Evolutionary conservation across 2,888 invertebrate genomes (phyloP), one percentile per base, ranked within the genome.

Genomic region (Hirudinaria manillensis): DNA sequence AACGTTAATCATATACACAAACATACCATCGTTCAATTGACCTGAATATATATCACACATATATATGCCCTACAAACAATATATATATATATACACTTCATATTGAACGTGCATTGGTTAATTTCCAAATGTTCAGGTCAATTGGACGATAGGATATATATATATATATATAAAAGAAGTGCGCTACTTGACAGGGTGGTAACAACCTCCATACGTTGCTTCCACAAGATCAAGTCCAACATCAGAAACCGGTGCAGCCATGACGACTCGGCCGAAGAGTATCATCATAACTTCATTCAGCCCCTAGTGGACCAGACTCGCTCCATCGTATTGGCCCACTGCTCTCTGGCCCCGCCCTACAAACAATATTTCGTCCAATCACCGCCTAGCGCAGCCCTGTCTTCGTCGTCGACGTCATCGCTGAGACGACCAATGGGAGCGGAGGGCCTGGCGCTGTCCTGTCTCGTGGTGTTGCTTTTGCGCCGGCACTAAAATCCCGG

Each of bases 281-380:
- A 75, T 34, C 75, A 70, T 24, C 75, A 70, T 29, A 75, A 70
- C 70, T 70, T 70, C 75, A 75, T 75, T 55, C 75, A 75, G 55
- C 75, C 75, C 27, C 65, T 75, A 16, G 75, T 75, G 2, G 75
- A 75, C 19, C 75, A 75, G 56, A 61, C 61, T n/a, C 61, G 61
- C 10, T 7, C 68, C 32, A n/a, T 68, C n/a, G 68, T 34, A 34
- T 36, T 68, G 32, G 36, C 32, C 38, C 74, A 74, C 53, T 45
- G 45, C 65, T 56, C 24, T 65, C 74, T 51, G 19, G 16, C 27
- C n/a, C 36, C 55, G 32, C 34, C 32, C 29, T 45, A 73, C 45
- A 56, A 36, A 29, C 71, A 73, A 27, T 45, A 73, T 73, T 32
- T 67, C 67, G 29, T 67, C 67, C 56, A 38, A 24, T 72, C 72